Base-by-base conservation (phyloP, 1,140 invertebrate genomes). In the Ceratina japonica region DNA sequence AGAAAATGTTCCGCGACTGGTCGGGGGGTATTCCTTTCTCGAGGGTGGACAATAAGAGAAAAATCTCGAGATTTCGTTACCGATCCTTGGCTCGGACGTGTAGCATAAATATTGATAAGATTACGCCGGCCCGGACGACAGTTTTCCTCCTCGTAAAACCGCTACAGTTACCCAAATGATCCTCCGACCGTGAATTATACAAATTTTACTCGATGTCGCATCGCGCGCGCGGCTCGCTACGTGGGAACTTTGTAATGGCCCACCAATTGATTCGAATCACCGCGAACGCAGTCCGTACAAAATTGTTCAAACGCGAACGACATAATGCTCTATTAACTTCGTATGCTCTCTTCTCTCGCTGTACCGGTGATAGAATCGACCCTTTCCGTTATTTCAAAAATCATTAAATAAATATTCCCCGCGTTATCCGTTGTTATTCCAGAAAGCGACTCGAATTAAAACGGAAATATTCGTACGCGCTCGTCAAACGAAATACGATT, bases 81-180 rank as follows among this genome's bases (percentile, higher is more conserved):
- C 20, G 54, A n/a, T 59, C 37, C 15, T 76, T 69, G 75, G 58
- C 27, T 44, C n/a, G 66, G 7, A n/a, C 44, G 18, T 15, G 3
- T 8, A 10, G 20, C 75, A 71, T 77, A 77, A 77, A 77, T 71
- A 77, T 77, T 71, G 49, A 77, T 63, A 59, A 71, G 66, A 71
- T 52, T 52, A 2, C 44, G 3, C 16, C 15, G 20, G 52, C 10
- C 2, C 58, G 65, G n/a, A 59, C 37, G 5, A n/a, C n/a, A 77
- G 58, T 77, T 77, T 71, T 24, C 24, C 12, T 5, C 22, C 56
- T 77, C 75, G 49, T 71, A 63, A 77, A 77, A 63, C 24, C 51
- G 20, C 22, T n/a, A 71, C 63, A 37, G 58, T 72, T 63, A 51
- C 31, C 44, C 66, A 13, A 77, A 61, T 76, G 69, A 76, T 76